Percentiles rank a stretch among this genome's conserved stretches.
Conservation (phyloP, 2,113 vertebrate genomes). For the rabbit (Oryctolagus cuniculus) region mOryCun1.1 NC_091450.1:22621001-22621500, state of each 20-base stretch:
- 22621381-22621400: constrained; percentile 36
- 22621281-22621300: not conserved
- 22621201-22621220: not conserved
- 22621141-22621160: not conserved
- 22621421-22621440: not conserved
- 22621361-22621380: not conserved
- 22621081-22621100: constrained; percentile 5
- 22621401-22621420: not conserved
- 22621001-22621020: not conserved
- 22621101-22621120: not conserved
- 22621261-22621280: constrained; percentile 13
- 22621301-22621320: not conserved
- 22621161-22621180: not conserved
- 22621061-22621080: not conserved
- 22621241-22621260: constrained; percentile 11
- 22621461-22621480: constrained; percentile 2
- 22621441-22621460: not conserved
- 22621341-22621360: constrained; percentile 37
- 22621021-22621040: not conserved
- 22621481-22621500: constrained; percentile 15
- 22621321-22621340: not conserved
- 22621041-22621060: not conserved
- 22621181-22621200: not conserved
- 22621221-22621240: constrained; percentile 24
- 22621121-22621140: not conserved